Percentiles rank a stretch among this genome's conserved stretches.
Conservation (phyloP, 2,797 vertebrate genomes). For the Anabas testudineus region DNA sequence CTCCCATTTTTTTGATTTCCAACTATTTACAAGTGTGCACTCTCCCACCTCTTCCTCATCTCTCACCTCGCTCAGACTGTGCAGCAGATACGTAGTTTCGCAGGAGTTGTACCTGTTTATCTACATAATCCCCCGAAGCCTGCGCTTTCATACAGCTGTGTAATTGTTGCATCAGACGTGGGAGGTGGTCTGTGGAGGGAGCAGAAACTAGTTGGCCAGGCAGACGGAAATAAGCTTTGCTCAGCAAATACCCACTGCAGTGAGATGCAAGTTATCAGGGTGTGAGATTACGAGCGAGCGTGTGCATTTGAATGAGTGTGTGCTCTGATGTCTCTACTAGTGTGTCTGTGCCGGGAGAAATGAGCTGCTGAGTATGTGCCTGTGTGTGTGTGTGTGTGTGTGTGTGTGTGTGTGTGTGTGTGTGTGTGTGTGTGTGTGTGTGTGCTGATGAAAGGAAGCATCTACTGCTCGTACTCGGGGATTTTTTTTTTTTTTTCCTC, state of each 20-base stretch:
- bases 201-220: constrained; percentile 49
- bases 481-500: constrained; percentile 30
- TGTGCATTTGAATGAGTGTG: constrained; percentile 39
- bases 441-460: constrained; percentile 93
- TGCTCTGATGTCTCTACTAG: constrained; percentile 38
- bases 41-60: constrained; percentile 83
- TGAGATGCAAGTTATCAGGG: constrained; percentile 57
- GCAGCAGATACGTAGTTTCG: constrained; percentile 50
- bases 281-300: constrained; percentile 29
- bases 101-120: constrained; percentile 55
- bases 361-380: constrained; percentile 14
- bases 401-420: constrained; percentile 45
- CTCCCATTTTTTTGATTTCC: constrained; percentile 79
- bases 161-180: constrained; percentile 69
- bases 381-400: constrained; percentile 2
- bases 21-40: constrained; percentile 68
- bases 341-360: constrained; percentile 28
- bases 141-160: constrained; percentile 37
- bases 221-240: constrained; percentile 68
- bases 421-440: constrained; percentile 1
- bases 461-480: constrained; percentile 84
- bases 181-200: constrained; percentile 56
- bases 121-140: constrained; percentile 38
- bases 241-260: constrained; percentile 73
- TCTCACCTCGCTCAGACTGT: constrained; percentile 79